phyloP scores from a whole-genome alignment of 92 coral and sea anemone species.

The Heliopora coerulea region DNA sequence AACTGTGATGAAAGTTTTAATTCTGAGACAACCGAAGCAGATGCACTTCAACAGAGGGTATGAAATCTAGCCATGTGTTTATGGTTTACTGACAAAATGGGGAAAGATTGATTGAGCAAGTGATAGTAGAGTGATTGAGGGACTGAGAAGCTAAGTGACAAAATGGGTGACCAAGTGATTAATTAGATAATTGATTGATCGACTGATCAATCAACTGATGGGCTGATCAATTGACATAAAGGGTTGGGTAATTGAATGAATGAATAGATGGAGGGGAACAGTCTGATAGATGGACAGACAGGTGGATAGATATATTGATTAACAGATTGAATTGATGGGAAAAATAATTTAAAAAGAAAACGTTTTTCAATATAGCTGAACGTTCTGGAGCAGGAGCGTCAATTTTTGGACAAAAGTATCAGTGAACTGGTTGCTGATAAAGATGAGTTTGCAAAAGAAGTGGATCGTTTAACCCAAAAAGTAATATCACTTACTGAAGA shows the following conservation, averaged over 20 bases:
- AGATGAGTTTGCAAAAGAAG: conserved; percentile 67
- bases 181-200: not conserved
- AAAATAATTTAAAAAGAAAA: too few species aligned
- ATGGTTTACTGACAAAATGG: not conserved
- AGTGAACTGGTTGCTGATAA: conserved; percentile 61
- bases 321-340: not conserved
- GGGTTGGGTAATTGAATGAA: not conserved
- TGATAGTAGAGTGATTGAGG: not conserved
- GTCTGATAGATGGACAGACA: too few species aligned
- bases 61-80: not conserved
- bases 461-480: conserved; percentile 62
- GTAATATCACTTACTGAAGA: conserved; percentile 64
- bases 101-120: too few species aligned
- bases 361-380: conserved; percentile 48
- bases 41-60: conserved; percentile 28
- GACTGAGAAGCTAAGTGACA: not conserved
- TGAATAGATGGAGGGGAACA: not conserved
- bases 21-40: conserved; percentile 6
- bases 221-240: too few species aligned
- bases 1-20: conserved; percentile 23
- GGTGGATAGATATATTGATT: too few species aligned
- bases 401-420: conserved; percentile 56
- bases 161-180: not conserved
- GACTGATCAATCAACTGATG: too few species aligned
- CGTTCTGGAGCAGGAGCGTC: conserved; percentile 70